Evolutionary conservation across 1,140 invertebrate species (phyloP).

Genomic region (Ganaspis sp.): DNA sequence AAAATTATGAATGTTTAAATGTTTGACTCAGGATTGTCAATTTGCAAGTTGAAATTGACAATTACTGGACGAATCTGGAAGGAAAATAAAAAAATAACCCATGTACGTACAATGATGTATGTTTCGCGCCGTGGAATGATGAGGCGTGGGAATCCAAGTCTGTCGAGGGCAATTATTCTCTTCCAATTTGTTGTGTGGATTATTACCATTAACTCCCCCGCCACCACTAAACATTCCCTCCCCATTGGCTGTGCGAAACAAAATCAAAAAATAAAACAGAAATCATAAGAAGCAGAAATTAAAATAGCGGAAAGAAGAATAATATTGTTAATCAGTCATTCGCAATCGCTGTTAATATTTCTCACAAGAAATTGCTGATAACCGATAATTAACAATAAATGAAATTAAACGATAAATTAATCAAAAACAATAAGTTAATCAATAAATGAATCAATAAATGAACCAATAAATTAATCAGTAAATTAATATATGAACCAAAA

Average conservation of each 20-base stretch:
- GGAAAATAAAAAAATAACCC: constrained; percentile 43
- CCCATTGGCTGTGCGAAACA: constrained; percentile 70
- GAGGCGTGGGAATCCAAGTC: constrained; percentile 74
- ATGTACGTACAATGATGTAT: constrained; percentile 75
- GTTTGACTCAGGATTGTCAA: background rate
- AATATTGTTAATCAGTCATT: background rate
- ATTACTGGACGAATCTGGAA: constrained; percentile 18
- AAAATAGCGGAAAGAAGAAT: background rate
- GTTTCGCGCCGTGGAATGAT: constrained; percentile 71
- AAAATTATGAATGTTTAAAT: no score
- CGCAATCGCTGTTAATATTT: background rate
- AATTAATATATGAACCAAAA: no score
- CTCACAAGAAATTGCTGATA: no score
- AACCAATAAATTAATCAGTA: no score
- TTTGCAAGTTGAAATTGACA: background rate
- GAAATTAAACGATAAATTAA: no score
- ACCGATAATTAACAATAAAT: no score
- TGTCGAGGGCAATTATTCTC: constrained; percentile 74
- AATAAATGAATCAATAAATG: no score
- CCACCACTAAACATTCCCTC: constrained; percentile 73
- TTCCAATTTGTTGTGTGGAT: constrained; percentile 71
- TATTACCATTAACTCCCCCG: constrained; percentile 68
- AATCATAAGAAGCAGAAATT: constrained; percentile 21
- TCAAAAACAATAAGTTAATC: no score
- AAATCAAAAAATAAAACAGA: constrained; percentile 35